Evolutionary conservation across 2,113 vertebrate genomes (phyloP), one percentile per base, ranked within the genome.

Genomic region (Nesogale talazaci): DNA sequence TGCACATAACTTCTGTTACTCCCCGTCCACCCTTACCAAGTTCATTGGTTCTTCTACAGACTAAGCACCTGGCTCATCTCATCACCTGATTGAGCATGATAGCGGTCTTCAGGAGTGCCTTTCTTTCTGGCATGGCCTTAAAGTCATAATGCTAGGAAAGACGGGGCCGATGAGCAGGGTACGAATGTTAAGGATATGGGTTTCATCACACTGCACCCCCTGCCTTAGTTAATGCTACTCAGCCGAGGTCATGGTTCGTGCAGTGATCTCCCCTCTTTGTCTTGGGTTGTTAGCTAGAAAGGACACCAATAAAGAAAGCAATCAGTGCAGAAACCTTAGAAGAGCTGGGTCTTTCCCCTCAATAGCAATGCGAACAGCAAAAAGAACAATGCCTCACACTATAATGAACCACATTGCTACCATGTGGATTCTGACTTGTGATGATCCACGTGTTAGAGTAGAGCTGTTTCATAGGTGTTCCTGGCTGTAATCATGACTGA

Each of bases 81-180:
- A 20, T 83, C 67, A 84, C 42, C 69, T 38, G 56, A 40, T 31
- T 74, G 82, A 7, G 31, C 34, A 3, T 1, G 27, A 63, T 29
- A 27, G 61, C 70, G 83, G 42, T 56, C 82, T 83, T 90, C 69
- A 42, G 63, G 36, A 22, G 14, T 4, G 59, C 59, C 59, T 61
- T 42, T 59, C 34, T 80, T 82, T 70, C 61, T 86, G 80, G 80
- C 38, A 25, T n/a, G 9, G 25, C 38, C 52, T 89, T 72, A 92
- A 8, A 89, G 87, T 61, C 80, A 23, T 57, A 27, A 46, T 20
- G 46, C 17, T 31, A 23, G 42, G 69, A 70, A 14, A 16, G 3
- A 70, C 67, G 61, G 79, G 38, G 31, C 42, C 78, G 80, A 40
- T 46, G 15, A 74, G 75, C 59, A 61, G 40, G 40, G 46, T 20